Conservation (phyloP, 2,113 vertebrate species). For the Albula goreensis region DNA sequence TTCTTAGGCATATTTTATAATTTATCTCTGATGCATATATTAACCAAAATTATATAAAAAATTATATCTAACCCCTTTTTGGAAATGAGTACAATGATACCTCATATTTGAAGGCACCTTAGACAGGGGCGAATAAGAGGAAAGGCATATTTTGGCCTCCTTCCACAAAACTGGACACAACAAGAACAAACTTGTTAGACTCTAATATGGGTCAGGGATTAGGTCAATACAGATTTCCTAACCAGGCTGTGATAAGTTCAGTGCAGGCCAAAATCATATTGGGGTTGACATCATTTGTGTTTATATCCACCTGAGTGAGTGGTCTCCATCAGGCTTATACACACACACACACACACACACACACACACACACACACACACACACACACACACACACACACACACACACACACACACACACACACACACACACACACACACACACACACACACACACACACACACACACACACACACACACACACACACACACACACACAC, state of each 20-base stretch:
- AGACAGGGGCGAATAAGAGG: background rate
- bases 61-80: no score
- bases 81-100: background rate
- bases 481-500: no score
- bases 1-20: no score
- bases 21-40: no score
- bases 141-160: background rate
- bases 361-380: no score
- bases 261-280: background rate
- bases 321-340: background rate
- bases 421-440: no score
- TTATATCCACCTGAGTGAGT: background rate
- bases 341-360: no score
- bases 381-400: no score
- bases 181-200: background rate
- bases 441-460: no score
- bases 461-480: no score
- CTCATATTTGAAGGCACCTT: background rate
- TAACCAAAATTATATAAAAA: no score
- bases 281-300: background rate
- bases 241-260: background rate
- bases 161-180: background rate
- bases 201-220: background rate
- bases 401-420: no score
- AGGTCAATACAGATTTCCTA: background rate